These are phyloP conservation scores for Lates calcarifer DNA, from an alignment of 2,113 vertebrate species.

Conservation along the genomic window DNA sequence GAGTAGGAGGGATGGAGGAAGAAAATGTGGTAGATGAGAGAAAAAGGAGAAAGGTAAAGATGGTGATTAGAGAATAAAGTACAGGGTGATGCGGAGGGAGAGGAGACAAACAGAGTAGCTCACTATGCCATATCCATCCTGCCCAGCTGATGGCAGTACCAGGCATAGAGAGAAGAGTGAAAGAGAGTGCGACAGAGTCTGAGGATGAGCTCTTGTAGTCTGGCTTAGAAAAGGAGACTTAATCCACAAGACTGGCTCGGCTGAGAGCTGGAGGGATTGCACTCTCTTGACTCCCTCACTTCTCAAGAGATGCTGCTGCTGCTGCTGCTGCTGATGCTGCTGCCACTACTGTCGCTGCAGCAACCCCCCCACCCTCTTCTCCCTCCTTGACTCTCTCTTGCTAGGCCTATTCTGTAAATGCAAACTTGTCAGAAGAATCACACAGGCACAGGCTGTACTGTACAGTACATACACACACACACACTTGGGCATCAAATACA, in stretches of 20 bases:
- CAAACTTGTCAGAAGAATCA: conserved; percentile 61
- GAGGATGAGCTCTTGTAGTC: conserved; percentile 72
- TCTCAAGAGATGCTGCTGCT: conserved; percentile 61
- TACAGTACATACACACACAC: conserved; percentile 15
- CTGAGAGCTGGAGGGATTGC: conserved; percentile 41
- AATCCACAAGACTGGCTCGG: conserved; percentile 76
- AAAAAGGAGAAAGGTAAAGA: conserved; percentile 9
- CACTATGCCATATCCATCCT: conserved; percentile 81
- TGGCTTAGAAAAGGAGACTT: conserved; percentile 76
- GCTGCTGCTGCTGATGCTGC: conserved; percentile 54
- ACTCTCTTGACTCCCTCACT: conserved; percentile 56
- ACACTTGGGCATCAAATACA: conserved; percentile 14
- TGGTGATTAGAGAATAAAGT: conserved; percentile 21
- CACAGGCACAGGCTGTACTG: conserved; percentile 15
- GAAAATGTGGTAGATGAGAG: neutral
- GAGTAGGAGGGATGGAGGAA: conserved; percentile 3
- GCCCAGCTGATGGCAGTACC: conserved; percentile 59
- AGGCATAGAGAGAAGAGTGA: conserved; percentile 39
- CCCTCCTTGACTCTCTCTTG: conserved; percentile 19
- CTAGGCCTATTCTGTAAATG: conserved; percentile 33
- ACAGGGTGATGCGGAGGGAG: conserved; percentile 1
- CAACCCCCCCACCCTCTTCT: too few relatives aligned
- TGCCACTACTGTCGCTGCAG: too few relatives aligned
- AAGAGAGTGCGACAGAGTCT: conserved; percentile 35
- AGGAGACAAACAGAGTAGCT: conserved; percentile 78